Evolutionary conservation across 2,888 invertebrate species (phyloP), one percentile per base, ranked within the genome.

Genomic region (Nephrotoma appendiculata): DNA sequence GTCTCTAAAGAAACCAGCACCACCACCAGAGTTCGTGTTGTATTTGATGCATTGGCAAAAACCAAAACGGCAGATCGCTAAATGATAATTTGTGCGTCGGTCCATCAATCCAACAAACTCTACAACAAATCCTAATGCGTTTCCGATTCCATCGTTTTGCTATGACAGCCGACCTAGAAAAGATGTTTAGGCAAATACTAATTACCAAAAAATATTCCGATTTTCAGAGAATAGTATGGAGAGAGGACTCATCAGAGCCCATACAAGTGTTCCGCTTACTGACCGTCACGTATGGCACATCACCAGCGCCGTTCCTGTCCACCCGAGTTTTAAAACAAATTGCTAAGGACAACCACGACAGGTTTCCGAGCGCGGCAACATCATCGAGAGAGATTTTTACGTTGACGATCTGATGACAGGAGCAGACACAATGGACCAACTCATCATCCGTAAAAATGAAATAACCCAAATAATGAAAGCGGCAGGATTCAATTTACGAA

Each of bases 351-450:
- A 42, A 89, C 88, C 86, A 88, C 87, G 15, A 87, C 42, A 86
- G 88, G 88, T 87, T 88, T 85, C 88, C 87, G 86, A 87, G 52
- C 87, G 89, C 88, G 9, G 44, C 88, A 43, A 45, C 88, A 41
- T 87, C 52, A 83, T 89, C 41, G 85, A 85, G 4, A 86, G 85
- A 5, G 87, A 89, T 87, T 88, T 89, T 86, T 89, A 89, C 42
- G 88, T 89, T 12, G 89, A 89, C 31, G 89, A 88, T 87, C 85
- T 88, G 11, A 87, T 89, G 6, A 88, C 88, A n/a, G 87, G 88
- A 11, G 87, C 86, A 11, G 86, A 87, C 15, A 87, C 87, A 11
- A 31, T 87, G 15, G 86, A 88, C 12, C 71, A 71, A 12, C 71
- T 71, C n/a, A 71, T 71, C 71, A n/a, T n/a, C 19, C 71, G 11